Conservation (phyloP, 2,113 vertebrate genomes). For the Bucco capensis region DNA sequence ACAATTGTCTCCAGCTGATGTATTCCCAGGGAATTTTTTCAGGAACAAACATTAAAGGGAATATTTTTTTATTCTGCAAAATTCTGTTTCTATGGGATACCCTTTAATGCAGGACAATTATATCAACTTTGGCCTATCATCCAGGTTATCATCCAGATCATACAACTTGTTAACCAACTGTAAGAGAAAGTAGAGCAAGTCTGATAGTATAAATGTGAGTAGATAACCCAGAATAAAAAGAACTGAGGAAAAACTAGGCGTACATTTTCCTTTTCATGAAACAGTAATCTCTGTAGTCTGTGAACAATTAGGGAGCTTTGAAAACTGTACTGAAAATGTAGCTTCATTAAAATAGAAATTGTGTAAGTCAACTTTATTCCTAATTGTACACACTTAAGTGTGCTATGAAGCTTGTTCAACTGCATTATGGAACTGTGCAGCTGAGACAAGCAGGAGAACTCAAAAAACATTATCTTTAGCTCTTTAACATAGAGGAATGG, state of each 20-base stretch:
- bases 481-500: not conserved
- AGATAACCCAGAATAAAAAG: not conserved
- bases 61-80: not conserved
- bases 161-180: not conserved
- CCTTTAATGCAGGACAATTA: not conserved
- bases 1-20: not conserved
- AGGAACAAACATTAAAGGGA: not conserved
- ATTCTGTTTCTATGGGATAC: not conserved
- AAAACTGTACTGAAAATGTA: not conserved
- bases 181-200: not conserved
- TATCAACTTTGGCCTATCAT: not conserved
- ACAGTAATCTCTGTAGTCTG: not conserved
- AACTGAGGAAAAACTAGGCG: not conserved
- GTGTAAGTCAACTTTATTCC: not conserved
- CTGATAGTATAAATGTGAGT: not conserved
- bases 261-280: not conserved
- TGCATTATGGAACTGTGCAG: not conserved
- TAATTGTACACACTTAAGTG: not conserved
- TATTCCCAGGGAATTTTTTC: not conserved
- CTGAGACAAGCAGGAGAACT: not conserved
- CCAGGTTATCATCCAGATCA: not conserved
- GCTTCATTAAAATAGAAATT: not conserved
- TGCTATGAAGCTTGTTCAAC: not conserved
- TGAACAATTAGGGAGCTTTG: not conserved
- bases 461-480: not conserved